These are phyloP conservation scores for Psilopogon haemacephalus DNA, from an alignment of 2,113 vertebrate species.

Conservation along the genomic window DNA sequence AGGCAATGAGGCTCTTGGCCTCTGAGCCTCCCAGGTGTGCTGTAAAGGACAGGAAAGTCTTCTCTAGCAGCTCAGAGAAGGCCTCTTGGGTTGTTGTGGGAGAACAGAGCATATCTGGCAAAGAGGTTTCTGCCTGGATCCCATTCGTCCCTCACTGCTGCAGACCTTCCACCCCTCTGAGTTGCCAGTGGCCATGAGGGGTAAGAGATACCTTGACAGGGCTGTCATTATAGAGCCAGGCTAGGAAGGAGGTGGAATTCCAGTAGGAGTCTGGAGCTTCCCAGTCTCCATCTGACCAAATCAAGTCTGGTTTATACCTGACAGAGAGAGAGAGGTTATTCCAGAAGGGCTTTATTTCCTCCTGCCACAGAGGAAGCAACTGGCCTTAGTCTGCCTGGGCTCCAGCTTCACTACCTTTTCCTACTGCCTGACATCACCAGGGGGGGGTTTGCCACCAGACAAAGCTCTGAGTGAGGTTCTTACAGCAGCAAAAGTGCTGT, in stretches of 20 bases:
- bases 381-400: background rate
- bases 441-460: background rate
- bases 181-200: background rate
- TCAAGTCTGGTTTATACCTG: slow-evolving; percentile 91
- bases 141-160: background rate
- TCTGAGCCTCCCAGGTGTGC: background rate
- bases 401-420: background rate
- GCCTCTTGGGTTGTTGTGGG: background rate
- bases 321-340: slow-evolving; percentile 8
- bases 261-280: slow-evolving; percentile 92
- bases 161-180: background rate
- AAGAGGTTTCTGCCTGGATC: background rate
- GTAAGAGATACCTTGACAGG: slow-evolving; percentile 85
- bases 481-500: background rate
- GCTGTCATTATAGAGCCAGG: slow-evolving; percentile 97
- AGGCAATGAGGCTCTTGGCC: background rate
- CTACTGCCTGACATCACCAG: background rate
- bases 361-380: background rate
- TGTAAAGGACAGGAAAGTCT: background rate
- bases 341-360: background rate
- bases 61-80: background rate
- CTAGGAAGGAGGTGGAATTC: slow-evolving; percentile 92
- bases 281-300: slow-evolving; percentile 98
- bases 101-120: background rate
- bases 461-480: background rate